phyloP scores from a whole-genome alignment of 2,888 invertebrate genomes.

The Empis stercorea region DNA sequence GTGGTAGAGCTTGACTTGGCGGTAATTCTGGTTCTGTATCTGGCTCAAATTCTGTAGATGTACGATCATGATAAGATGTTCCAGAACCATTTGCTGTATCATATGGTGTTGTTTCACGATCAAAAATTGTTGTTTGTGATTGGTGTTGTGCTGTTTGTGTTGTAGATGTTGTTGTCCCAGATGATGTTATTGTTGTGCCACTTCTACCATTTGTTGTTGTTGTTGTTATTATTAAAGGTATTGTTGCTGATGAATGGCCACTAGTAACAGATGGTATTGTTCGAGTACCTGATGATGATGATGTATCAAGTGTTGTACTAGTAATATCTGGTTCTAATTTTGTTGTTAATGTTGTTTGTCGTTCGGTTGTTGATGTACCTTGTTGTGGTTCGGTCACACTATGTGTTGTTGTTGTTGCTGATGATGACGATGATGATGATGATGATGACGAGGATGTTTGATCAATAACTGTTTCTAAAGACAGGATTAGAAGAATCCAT shows the following conservation, averaged over 20 bases:
- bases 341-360: constrained; percentile 34
- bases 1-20: constrained; percentile 17
- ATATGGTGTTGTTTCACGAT: constrained; percentile 28
- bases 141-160: constrained; percentile 25
- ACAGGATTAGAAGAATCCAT: neutral
- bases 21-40: constrained; percentile 21
- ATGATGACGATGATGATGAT: constrained; percentile 6
- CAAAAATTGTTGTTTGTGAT: constrained; percentile 26
- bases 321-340: constrained; percentile 17
- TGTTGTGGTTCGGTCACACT: constrained; percentile 3
- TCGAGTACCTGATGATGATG: constrained; percentile 10
- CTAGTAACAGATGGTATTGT: constrained; percentile 7
- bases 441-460: constrained; percentile 3
- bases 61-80: constrained; percentile 19
- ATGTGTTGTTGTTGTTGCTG: constrained; percentile 19
- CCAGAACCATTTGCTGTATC: constrained; percentile 20
- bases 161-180: constrained; percentile 16
- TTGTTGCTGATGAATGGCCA: constrained; percentile 14
- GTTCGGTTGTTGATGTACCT: constrained; percentile 36
- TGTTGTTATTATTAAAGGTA: constrained; percentile 17
- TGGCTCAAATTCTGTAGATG: constrained; percentile 17
- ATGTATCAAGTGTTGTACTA: constrained; percentile 22
- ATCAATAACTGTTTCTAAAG: constrained; percentile 6
- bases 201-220: constrained; percentile 7
- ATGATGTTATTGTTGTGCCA: constrained; percentile 8